These are phyloP conservation scores for Ylistrum balloti DNA, from an alignment of 1,140 invertebrate genomes.

Conservation along the genomic window DNA sequence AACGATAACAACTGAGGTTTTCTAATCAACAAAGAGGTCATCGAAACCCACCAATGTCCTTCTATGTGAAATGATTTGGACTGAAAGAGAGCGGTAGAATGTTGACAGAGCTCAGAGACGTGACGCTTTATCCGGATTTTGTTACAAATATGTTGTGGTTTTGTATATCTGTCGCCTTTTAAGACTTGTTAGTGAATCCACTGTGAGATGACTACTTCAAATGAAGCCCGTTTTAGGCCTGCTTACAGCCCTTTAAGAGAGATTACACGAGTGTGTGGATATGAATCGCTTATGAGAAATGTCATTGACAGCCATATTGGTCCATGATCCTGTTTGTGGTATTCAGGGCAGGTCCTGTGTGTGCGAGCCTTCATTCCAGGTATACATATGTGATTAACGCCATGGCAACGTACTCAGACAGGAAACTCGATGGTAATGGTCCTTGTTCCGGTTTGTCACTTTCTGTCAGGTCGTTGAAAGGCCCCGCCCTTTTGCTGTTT, in stretches of 20 bases:
- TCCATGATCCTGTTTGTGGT: constrained; percentile 2
- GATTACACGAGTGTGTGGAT: constrained; percentile 37
- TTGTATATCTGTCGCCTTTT: neutral
- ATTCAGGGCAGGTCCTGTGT: constrained; percentile 31
- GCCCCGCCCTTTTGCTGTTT: constrained; percentile 25
- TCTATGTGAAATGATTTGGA: neutral
- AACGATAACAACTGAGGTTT: no score
- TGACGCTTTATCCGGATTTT: neutral
- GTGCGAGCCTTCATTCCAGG: constrained; percentile 19
- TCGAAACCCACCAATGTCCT: no score
- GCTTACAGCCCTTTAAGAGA: constrained; percentile 38
- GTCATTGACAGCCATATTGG: constrained; percentile 31
- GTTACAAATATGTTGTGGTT: neutral
- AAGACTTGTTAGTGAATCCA: neutral
- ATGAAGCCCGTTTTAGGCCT: neutral
- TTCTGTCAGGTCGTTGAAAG: constrained; percentile 32
- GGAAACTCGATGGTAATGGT: constrained; percentile 21
- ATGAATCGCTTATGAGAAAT: constrained; percentile 39
- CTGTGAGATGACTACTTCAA: constrained; percentile 23
- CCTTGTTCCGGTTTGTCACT: constrained; percentile 32
- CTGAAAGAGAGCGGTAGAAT: neutral
- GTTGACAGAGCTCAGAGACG: neutral
- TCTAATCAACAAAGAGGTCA: no score
- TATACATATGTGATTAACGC: constrained; percentile 21
- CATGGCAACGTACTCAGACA: constrained; percentile 32